Evolutionary conservation across 2,113 vertebrate genomes (phyloP), one percentile per base, ranked within the genome.

Genomic region (Phrynocephalus versicolor): DNA sequence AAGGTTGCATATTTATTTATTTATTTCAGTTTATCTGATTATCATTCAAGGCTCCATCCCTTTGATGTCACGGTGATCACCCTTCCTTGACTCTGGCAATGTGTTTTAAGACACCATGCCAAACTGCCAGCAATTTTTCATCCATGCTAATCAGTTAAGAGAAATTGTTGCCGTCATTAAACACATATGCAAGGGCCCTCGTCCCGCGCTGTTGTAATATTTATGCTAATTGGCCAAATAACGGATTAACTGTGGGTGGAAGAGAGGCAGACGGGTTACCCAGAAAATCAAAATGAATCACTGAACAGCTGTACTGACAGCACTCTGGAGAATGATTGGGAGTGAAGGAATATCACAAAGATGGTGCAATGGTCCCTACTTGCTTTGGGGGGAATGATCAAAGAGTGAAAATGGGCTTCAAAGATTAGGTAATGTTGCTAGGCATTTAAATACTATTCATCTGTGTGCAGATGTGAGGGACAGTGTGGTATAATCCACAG

Each of bases 141-240:
- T 19, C 67, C 64, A 9, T 37, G 51, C 58, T 85, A 79, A 79
- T 85, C 83, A 78, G 64, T 85, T 65, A 85, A 79, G 75, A 60
- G 65, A 69, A 85, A 85, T 51, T 37, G 67, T 39, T 33, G 64
- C 70, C 83, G 78, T 79, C 83, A 71, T 71, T 79, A 85, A 85
- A 78, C n/a, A 41, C 83, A 70, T 27, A 18, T 51, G 21, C 75
- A 70, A 57, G 58, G 35, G n/a, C 83, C 69, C 64, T 85, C 35
- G 25, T 21, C 39, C 64, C 58, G 64, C 78, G 58, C 65, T 79
- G 75, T 35, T 85, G 64, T 70, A 85, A 85, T 58, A 79, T 85
- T 85, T 85, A 85, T 85, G 83, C 70, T 85, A 79, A 85, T 85
- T 85, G 51, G 45, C 75, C 39, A 85, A 79, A 58, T 78, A 70